A percentile compares a stretch with the other conserved stretches of the same genome.
These are phyloP conservation scores for Phalacrocorax carbo DNA, from an alignment of 2,113 vertebrate genomes.

Conservation along the genomic window DNA sequence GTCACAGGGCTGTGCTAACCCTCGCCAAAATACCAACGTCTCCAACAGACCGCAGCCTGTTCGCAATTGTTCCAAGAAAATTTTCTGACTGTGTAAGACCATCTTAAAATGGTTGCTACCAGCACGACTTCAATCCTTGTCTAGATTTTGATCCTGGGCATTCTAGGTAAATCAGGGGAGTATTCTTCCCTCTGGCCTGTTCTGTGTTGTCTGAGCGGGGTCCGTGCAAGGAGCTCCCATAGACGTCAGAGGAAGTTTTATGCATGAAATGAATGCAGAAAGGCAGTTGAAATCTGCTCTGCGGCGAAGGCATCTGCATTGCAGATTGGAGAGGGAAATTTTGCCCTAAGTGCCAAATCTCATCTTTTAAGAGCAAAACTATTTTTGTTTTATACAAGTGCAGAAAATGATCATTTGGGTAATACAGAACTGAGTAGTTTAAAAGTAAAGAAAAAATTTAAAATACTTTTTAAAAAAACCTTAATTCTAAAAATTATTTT, in stretches of 20 bases:
- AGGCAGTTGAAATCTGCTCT: slow-evolving; percentile 41
- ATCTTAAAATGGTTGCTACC: background rate
- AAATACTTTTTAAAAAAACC: background rate
- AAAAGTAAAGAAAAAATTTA: background rate
- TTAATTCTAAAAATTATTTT: background rate
- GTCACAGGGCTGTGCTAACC: background rate
- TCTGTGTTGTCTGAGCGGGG: background rate
- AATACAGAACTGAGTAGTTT: background rate
- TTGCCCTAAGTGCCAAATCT: slow-evolving; percentile 58
- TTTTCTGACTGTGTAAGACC: background rate
- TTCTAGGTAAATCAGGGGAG: background rate
- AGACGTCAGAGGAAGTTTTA: background rate
- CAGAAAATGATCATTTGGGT: slow-evolving; percentile 4
- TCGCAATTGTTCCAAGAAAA: background rate
- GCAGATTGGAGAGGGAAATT: slow-evolving; percentile 58
- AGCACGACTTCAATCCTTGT: background rate
- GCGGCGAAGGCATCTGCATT: slow-evolving; percentile 52
- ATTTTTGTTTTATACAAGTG: slow-evolving; percentile 34
- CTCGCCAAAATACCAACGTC: background rate
- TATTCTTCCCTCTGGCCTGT: background rate
- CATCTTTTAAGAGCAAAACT: slow-evolving; percentile 33
- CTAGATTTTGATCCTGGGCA: background rate
- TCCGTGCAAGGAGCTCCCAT: background rate
- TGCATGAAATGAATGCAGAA: background rate
- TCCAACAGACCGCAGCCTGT: background rate